Base-by-base conservation (phyloP, 1,140 invertebrate species). In the Limonius californicus region DNA sequence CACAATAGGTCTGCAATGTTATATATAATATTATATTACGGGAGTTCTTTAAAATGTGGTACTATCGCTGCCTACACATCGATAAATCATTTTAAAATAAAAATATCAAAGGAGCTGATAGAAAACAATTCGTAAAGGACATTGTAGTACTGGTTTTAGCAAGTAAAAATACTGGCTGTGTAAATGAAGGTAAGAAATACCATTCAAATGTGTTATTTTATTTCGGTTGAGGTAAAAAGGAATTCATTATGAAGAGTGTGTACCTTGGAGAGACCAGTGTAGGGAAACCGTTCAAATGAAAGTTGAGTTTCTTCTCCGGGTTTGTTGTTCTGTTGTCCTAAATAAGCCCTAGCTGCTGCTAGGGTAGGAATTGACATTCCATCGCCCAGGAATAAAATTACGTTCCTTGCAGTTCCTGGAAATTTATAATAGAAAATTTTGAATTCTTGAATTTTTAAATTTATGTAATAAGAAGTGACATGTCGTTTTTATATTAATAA, bases 31-130 rank as follows among this genome's bases (percentile, higher is more conserved):
- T 35, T 8, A 35, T n/a, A 8, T 35, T 8, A 35, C n/a, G 91
- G 90, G 90, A 0, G 90, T 92, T 2, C 93, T 85, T 19, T 89
- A 76, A 0, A 90, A 88, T 0, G 85, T 92, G 1, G 91, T 93
- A 6, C 3, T 80, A 81, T n/a, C 84, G 80, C 66, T 88, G 80
- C n/a, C n/a, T n/a, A n/a, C n/a, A n/a, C n/a, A n/a, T n/a, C 0
- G 89, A 89, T 88, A 88, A 90, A 55, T 86, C 85, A 6, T 32
- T 32, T 32, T 32, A 6, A 6, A 32, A 32, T 32, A 32, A 32
- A 32, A 4, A 32, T 4, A 32, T 32, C 27, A 11, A 32, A 32
- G 11, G 27, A 6, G 11, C 27, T 32, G 4, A 32, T 32, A 32
- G 11, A 32, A 6, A 32, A 32, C 11, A 4, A 6, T 32, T 11